Conservation (phyloP, 1,140 invertebrate genomes). For the Drosophila mauritiana region DNA sequence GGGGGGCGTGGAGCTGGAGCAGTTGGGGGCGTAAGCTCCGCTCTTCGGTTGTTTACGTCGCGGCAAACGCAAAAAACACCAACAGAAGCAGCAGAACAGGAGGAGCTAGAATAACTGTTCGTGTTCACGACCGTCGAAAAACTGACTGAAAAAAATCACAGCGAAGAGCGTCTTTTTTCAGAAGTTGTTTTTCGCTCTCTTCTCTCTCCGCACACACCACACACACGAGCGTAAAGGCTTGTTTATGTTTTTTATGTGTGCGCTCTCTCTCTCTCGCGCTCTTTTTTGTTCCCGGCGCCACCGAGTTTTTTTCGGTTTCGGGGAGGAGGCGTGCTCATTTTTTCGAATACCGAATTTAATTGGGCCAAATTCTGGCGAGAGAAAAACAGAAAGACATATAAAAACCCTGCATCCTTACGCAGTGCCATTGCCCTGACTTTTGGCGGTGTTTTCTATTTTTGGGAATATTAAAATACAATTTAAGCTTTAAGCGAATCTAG, state of each 20-base stretch:
- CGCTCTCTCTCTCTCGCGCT: slow-evolving; percentile 30
- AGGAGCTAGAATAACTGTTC: slow-evolving; percentile 50
- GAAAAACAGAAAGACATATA: slow-evolving; percentile 3
- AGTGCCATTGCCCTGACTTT: too few relatives aligned
- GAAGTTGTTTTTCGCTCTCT: slow-evolving; percentile 11
- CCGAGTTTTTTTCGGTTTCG: not conserved
- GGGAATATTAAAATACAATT: too few relatives aligned
- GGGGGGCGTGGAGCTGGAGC: slow-evolving; percentile 4
- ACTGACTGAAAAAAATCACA: slow-evolving; percentile 72
- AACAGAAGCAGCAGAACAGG: slow-evolving; percentile 38
- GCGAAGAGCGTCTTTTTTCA: slow-evolving; percentile 64
- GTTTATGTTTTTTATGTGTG: slow-evolving; percentile 80
- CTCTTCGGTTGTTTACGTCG: slow-evolving; percentile 51
- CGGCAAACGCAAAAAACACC: slow-evolving; percentile 24
- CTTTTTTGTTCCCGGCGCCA: slow-evolving; percentile 41
- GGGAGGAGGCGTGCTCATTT: slow-evolving; percentile 35
- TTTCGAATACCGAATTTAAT: slow-evolving; percentile 47
- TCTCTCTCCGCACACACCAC: slow-evolving; percentile 24
- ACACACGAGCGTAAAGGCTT: slow-evolving; percentile 58
- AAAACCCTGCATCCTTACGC: not conserved
- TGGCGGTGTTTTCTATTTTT: too few relatives aligned
- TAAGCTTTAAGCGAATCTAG: too few relatives aligned
- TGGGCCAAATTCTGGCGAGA: slow-evolving; percentile 45
- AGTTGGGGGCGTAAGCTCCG: slow-evolving; percentile 14
- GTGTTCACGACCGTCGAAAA: slow-evolving; percentile 53